Conservation (phyloP, 2,888 invertebrate species). For the Macropis europaea region DNA sequence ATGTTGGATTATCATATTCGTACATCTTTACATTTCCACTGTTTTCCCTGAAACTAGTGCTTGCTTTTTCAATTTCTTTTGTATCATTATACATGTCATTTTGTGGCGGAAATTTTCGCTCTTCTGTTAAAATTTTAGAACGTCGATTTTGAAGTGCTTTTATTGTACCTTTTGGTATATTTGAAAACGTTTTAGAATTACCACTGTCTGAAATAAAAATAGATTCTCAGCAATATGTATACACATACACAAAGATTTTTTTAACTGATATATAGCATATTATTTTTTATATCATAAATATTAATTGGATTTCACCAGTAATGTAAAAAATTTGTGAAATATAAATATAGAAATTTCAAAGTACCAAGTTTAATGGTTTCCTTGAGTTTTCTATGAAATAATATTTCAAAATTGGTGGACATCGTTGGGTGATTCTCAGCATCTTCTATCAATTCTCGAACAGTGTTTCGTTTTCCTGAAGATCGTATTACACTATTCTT, state of each 20-base stretch:
- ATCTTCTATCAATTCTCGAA: conserved; percentile 93
- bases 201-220: conserved; percentile 42
- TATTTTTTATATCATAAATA: too few species aligned
- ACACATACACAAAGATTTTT: too few species aligned
- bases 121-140: conserved; percentile 88
- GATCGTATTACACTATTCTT: conserved; percentile 65
- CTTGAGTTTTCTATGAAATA: conserved; percentile 66
- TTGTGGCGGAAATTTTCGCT: conserved; percentile 91
- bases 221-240: conserved; percentile 25
- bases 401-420: conserved; percentile 79
- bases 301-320: not conserved
- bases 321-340: not conserved
- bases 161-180: conserved; percentile 68
- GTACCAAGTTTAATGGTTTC: conserved; percentile 36
- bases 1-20: conserved; percentile 45
- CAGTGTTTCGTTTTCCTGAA: conserved; percentile 91
- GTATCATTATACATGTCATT: conserved; percentile 85
- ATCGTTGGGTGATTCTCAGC: conserved; percentile 91
- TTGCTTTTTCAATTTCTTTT: not conserved
- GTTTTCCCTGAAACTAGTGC: not conserved
- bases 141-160: conserved; percentile 91
- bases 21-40: not conserved
- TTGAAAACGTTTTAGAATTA: conserved; percentile 27
- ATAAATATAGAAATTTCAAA: not conserved
- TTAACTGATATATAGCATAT: too few species aligned